A percentile compares a stretch with the other conserved stretches of the same genome.
These are phyloP conservation scores for Osedax frankpressi DNA, from an alignment of 2,888 invertebrate species.

Conservation along the genomic window DNA sequence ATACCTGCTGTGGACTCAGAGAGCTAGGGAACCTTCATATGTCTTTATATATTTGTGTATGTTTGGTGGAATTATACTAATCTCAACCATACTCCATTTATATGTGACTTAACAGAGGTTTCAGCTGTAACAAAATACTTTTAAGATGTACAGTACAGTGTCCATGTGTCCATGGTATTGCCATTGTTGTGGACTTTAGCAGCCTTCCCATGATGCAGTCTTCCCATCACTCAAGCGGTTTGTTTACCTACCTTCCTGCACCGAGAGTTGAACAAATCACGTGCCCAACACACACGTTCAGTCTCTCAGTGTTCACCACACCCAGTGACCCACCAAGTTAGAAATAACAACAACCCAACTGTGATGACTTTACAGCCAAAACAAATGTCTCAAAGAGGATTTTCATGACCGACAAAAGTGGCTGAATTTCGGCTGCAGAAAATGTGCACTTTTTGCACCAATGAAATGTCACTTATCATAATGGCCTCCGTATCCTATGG, in stretches of 20 bases:
- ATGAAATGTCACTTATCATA: not conserved
- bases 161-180: not conserved
- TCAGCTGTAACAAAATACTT: not conserved
- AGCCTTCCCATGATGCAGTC: not conserved
- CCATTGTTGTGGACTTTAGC: not conserved
- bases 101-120: not conserved
- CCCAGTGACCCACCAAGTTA: not conserved
- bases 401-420: not conserved
- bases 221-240: not conserved
- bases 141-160: not conserved
- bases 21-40: not conserved
- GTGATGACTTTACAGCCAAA: not conserved
- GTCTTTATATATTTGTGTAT: no score
- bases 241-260: slow-evolving; percentile 4
- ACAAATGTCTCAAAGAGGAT: not conserved
- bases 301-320: not conserved
- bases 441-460: not conserved
- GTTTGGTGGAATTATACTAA: no score
- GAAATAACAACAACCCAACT: not conserved
- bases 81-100: not conserved
- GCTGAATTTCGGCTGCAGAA: not conserved
- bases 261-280: not conserved
- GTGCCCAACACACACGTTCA: not conserved
- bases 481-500: not conserved
- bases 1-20: not conserved